Base-by-base conservation (phyloP, 2,888 invertebrate genomes). In the Villa cingulata region DNA sequence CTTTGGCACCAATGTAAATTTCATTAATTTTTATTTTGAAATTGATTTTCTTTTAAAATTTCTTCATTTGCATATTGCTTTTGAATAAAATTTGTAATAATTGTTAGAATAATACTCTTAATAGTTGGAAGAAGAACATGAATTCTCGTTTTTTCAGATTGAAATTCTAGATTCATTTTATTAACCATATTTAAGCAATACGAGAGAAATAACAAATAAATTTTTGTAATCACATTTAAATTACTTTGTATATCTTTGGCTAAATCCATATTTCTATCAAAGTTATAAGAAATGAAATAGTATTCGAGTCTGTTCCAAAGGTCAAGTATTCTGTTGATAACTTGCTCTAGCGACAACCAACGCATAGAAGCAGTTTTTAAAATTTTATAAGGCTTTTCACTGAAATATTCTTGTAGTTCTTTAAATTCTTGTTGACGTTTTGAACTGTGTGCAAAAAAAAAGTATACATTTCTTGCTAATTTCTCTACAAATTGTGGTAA, bases 401-500 rank as follows among this genome's bases (percentile, higher is more conserved):
- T 4, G 23, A 41, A 41, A n/a, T 16, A 1, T 16, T 41, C 41
- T 41, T 17, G 23, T 14, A 41, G 23, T 27, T 16, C 23, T 10
- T 10, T 38, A 38, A 38, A 38, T 19, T 38, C 19, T 12, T 19
- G 12, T 38, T 19, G 19, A 19, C 38, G 19, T 20, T 38, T 38
- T 19, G 38, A 23, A 27, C 27, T 41, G n/a, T 41, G 40, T 15
- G 40, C 23, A 27, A 41, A 23, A 41, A 41, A 41, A 3, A 15
- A 23, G 10, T 41, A 41, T 7, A 37, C 4, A 41, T 41, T 27
- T n/a, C 40, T 27, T 23, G 27, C 40, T 27, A 41, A 27, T 41
- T 41, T 41, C 15, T 41, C 27, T 27, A 41, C 15, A n/a, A 15
- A 7, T 27, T 36, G 36, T 23, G 57, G 58, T 34, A 58, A 41